Base-by-base conservation (phyloP, 2,888 invertebrate species). In the Exephanes ischioxanthus region DNA sequence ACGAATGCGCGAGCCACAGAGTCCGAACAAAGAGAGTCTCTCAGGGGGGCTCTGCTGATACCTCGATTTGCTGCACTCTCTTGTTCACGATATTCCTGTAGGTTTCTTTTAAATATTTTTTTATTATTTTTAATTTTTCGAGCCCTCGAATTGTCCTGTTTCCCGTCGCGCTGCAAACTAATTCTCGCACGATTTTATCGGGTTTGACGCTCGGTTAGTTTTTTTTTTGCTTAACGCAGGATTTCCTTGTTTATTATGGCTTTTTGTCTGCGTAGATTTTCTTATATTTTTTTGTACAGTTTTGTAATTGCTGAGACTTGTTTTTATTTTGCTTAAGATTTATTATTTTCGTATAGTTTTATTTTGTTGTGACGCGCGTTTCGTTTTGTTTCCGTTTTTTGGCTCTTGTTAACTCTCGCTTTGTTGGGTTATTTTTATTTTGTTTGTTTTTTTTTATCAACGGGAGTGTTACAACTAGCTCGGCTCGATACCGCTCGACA, bases 1-100 rank as follows among this genome's bases (percentile, higher is more conserved):
- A 90, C 88, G 87, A 91, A 91, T 92, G 92, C 93, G 93, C 93
- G 88, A 85, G 75, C 79, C 76, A 87, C 89, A 83, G 63, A 58
- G 53, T 79, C 55, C 61, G 90, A 91, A 93, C 93, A 93, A 93
- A 93, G 93, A 89, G 85, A 87, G 80, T 87, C 68, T 70, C 14
- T n/a, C 61, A 30, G 30, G 61, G n/a, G 61, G 4, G 16, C 45
- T 45, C 14, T 7, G 6, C n/a, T 63, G 16, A 63, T 63, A 63
- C 33, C 33, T 63, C 61, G 61, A 72, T 72, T 45, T 63, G 71
- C 71, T 79, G 73, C 79, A 83, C 83, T 83, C 72, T 73, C 61
- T 78, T 61, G 71, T 55, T 77, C 71, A 33, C 48, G 66, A 63
- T 30, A 33, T 48, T 63, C 16, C 7, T n/a, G 63, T 68, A 37